phyloP scores from a whole-genome alignment of 1,140 invertebrate genomes.

The Araneus ventricosus region DNA sequence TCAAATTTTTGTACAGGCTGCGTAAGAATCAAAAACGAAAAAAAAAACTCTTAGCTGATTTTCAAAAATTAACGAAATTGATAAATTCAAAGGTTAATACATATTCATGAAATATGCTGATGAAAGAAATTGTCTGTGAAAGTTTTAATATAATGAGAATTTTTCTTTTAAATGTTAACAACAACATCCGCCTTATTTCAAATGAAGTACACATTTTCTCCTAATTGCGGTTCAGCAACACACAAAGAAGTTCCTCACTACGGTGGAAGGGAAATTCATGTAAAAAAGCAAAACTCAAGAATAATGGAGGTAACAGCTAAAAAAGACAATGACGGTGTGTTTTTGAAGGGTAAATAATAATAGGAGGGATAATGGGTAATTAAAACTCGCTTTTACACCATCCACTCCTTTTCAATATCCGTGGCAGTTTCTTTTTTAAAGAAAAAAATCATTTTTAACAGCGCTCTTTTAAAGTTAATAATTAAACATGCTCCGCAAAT shows the following conservation, averaged over 20 bases:
- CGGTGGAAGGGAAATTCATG: background rate
- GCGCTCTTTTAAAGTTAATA: background rate
- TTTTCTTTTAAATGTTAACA: background rate
- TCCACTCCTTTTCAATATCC: background rate
- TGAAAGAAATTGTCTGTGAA: background rate
- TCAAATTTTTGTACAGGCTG: too few species aligned
- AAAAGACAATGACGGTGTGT: slow-evolving; percentile 3
- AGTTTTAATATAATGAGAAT: background rate
- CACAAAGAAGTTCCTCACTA: background rate
- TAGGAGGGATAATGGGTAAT: slow-evolving; percentile 43
- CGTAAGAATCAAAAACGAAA: too few species aligned
- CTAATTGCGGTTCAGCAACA: background rate
- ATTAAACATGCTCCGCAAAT: background rate
- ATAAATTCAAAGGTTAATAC: background rate
- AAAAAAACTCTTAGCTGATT: too few species aligned
- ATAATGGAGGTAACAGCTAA: slow-evolving; percentile 9
- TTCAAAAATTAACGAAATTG: too few species aligned
- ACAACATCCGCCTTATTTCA: slow-evolving; percentile 9
- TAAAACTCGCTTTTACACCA: slow-evolving; percentile 36
- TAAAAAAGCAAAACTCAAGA: slow-evolving; percentile 39
- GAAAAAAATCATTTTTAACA: slow-evolving; percentile 1
- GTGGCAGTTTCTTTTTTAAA: background rate
- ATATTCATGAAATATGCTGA: background rate
- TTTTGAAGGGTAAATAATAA: slow-evolving; percentile 46
- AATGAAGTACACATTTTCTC: slow-evolving; percentile 11